Base-by-base conservation (phyloP, 2,888 invertebrate species). In the Lymantria dispar region DNA sequence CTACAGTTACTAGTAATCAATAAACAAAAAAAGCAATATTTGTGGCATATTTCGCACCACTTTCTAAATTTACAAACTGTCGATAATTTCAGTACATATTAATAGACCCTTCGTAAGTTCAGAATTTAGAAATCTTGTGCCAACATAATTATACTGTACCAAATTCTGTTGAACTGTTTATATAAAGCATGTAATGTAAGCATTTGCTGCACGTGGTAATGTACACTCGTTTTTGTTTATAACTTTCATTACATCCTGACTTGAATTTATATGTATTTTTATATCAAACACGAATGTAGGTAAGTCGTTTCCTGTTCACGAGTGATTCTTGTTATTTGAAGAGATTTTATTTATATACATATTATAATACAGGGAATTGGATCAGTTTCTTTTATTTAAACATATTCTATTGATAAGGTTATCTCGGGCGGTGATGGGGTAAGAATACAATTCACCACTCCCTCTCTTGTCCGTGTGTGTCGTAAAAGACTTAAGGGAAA, bases 141-240 rank as follows among this genome's bases (percentile, higher is more conserved):
- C 13, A 14, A 40, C 40, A 12, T 38, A 38, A 33, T 33, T 33
- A 33, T 33, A 10, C 38, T 39, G 33, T 40, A 50, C 12, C 48
- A 47, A 22, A 53, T 41, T n/a, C 50, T 46, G 11, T n/a, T n/a
- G 22, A 38, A 38, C 38, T 38, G n/a, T 13, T n/a, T 38, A 13
- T 22, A 22, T 38, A 47, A 43, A 54, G 38, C 43, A 50, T 37
- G 36, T 52, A 49, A 45, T 45, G 33, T 30, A 46, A 43, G 36
- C 43, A 37, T 56, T 51, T 54, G 53, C 51, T 48, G 50, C 50
- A 54, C 48, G 45, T 41, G 47, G 49, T 12, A 52, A 50, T 61
- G 54, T 52, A 55, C 50, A 56, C 52, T 48, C 31, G 8, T 43
- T 64, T n/a, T 64, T 62, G 48, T 57, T 64, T 64, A 64, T 48